Conservation (phyloP, 2,888 invertebrate species). For the Isoperla grammatica region DNA sequence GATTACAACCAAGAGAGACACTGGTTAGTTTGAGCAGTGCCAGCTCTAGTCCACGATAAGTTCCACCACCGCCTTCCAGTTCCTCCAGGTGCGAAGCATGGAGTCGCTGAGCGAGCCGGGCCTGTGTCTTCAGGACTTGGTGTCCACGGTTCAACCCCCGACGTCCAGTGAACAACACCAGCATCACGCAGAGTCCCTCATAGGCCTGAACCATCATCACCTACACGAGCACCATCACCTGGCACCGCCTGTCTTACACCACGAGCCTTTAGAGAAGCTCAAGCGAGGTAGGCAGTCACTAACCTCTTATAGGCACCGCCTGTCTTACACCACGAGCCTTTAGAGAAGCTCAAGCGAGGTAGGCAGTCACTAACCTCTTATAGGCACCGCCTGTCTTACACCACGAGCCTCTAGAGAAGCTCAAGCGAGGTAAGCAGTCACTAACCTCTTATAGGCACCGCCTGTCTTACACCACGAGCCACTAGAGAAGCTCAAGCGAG, state of each 20-base stretch:
- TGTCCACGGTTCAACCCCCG: conserved; percentile 45
- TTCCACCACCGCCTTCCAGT: no score
- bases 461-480: no score
- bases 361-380: no score
- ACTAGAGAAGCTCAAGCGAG: conserved; percentile 26
- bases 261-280: conserved; percentile 70
- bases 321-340: no score
- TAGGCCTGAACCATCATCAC: conserved; percentile 45
- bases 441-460: no score
- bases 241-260: conserved; percentile 52
- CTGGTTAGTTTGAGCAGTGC: no score
- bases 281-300: conserved; percentile 61
- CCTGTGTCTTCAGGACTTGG: conserved; percentile 68
- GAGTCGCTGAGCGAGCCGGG: conserved; percentile 64
- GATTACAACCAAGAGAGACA: no score
- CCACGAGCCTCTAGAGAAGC: no score
- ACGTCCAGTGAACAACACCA: conserved; percentile 39
- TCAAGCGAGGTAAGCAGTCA: no score
- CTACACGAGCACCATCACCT: conserved; percentile 45
- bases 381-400: no score
- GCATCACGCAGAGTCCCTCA: conserved; percentile 47
- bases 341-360: conserved; percentile 18
- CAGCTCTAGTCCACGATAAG: no score
- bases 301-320: no score
- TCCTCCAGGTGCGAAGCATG: conserved; percentile 42